Percentiles rank a stretch among this genome's conserved stretches.
phyloP scores from a whole-genome alignment of 2,888 invertebrate species.

The Fragum whitleyi region DNA sequence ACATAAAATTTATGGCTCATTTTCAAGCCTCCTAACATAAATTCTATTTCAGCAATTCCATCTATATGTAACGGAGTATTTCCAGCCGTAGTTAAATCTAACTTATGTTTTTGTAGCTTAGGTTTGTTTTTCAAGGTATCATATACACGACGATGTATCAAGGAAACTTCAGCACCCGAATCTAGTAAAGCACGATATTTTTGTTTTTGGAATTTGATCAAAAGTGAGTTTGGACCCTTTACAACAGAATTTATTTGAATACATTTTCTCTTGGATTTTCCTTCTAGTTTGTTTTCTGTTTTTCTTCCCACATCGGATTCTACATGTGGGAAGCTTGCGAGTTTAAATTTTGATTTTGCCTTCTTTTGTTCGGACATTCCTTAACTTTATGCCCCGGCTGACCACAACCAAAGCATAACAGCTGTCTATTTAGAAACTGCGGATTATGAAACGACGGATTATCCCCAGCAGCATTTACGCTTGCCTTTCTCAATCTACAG shows the following conservation, averaged over 20 bases:
- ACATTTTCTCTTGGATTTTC: not conserved
- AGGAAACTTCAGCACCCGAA: slow-evolving; percentile 40
- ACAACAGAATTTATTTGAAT: not conserved
- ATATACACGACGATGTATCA: slow-evolving; percentile 62
- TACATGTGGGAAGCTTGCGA: not conserved
- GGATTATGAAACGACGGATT: too few species aligned
- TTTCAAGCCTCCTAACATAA: not conserved
- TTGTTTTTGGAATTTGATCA: slow-evolving; percentile 29
- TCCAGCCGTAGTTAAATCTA: slow-evolving; percentile 6
- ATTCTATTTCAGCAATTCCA: slow-evolving; percentile 15
- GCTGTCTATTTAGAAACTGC: not conserved
- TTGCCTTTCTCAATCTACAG: too few species aligned
- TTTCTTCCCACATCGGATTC: slow-evolving; percentile 18
- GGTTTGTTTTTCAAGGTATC: slow-evolving; percentile 66
- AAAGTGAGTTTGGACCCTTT: slow-evolving; percentile 27
- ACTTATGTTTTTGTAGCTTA: slow-evolving; percentile 23
- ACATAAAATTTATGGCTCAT: slow-evolving; percentile 26
- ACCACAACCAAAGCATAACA: too few species aligned
- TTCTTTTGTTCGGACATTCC: too few species aligned
- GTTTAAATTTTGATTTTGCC: slow-evolving; percentile 4
- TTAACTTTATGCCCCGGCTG: too few species aligned
- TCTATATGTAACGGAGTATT: slow-evolving; percentile 18
- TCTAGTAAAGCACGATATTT: slow-evolving; percentile 38
- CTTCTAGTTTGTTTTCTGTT: not conserved
- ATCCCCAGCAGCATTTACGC: too few species aligned